Evolutionary conservation across 2,888 invertebrate species (phyloP).

Genomic region (Muscina levida): DNA sequence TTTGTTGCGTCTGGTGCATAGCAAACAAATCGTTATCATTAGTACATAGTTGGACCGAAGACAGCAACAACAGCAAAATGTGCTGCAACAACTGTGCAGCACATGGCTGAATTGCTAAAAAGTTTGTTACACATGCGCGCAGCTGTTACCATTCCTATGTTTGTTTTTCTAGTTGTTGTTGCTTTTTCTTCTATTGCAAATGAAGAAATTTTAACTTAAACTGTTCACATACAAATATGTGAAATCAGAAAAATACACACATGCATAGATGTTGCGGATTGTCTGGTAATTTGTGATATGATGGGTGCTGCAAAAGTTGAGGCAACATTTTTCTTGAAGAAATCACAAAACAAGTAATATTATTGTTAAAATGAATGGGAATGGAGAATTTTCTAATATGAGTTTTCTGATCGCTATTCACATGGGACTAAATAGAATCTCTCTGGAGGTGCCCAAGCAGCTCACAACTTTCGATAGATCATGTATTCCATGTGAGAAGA

Average conservation of each 20-base stretch:
- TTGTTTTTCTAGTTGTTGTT: neutral
- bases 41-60: slow-evolving; percentile 51
- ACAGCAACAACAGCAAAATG: slow-evolving; percentile 9
- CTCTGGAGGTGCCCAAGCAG: no score
- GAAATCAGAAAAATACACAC: slow-evolving; percentile 37
- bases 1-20: slow-evolving; percentile 41
- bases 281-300: neutral
- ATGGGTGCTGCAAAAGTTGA: neutral
- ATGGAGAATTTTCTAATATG: no score
- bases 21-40: slow-evolving; percentile 64
- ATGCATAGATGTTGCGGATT: neutral
- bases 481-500: no score
- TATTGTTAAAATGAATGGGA: no score
- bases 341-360: no score
- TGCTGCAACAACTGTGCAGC: neutral
- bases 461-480: no score
- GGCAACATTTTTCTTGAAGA: neutral
- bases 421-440: no score
- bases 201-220: slow-evolving; percentile 43
- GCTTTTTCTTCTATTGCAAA: slow-evolving; percentile 13
- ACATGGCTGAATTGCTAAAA: slow-evolving; percentile 28
- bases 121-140: slow-evolving; percentile 57
- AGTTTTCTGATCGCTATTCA: no score
- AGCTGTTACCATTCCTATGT: slow-evolving; percentile 54
- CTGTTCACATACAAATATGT: slow-evolving; percentile 20